Percentiles rank a stretch among this genome's conserved stretches.
phyloP scores from a whole-genome alignment of 2,888 invertebrate genomes.

The Chrysopilus asiliformis region DNA sequence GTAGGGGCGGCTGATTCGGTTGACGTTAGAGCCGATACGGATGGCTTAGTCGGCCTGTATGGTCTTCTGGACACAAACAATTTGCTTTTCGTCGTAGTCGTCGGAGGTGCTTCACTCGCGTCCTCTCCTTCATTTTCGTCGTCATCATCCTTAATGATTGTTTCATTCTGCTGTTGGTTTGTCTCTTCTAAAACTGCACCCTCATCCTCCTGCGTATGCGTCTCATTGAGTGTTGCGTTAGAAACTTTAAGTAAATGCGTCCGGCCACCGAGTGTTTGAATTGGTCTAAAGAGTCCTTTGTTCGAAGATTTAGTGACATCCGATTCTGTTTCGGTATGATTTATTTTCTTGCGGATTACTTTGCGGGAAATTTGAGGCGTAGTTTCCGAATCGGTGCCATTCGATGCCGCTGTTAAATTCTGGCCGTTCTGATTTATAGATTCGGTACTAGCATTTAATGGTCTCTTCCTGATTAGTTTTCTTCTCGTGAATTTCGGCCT shows the following conservation, averaged over 20 bases:
- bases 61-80: slow-evolving; percentile 11
- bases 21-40: slow-evolving; percentile 15
- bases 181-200: too few species aligned
- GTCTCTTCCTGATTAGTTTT: slow-evolving; percentile 7
- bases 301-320: not conserved
- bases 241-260: too few species aligned
- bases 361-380: too few species aligned
- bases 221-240: too few species aligned
- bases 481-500: not conserved
- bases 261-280: not conserved
- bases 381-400: not conserved
- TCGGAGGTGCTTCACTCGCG: not conserved
- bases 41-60: slow-evolving; percentile 21
- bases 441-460: not conserved
- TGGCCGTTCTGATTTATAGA: not conserved
- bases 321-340: slow-evolving; percentile 1
- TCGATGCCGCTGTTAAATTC: not conserved
- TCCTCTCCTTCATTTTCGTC: too few species aligned
- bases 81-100: slow-evolving; percentile 12
- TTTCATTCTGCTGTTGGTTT: too few species aligned
- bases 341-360: not conserved
- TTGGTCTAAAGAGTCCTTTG: not conserved
- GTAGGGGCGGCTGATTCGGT: slow-evolving; percentile 13
- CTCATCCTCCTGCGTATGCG: too few species aligned
- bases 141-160: too few species aligned